Evolutionary conservation across 1,140 invertebrate genomes (phyloP), one percentile per base, ranked within the genome.

Genomic region (Drosophila navojoa): DNA sequence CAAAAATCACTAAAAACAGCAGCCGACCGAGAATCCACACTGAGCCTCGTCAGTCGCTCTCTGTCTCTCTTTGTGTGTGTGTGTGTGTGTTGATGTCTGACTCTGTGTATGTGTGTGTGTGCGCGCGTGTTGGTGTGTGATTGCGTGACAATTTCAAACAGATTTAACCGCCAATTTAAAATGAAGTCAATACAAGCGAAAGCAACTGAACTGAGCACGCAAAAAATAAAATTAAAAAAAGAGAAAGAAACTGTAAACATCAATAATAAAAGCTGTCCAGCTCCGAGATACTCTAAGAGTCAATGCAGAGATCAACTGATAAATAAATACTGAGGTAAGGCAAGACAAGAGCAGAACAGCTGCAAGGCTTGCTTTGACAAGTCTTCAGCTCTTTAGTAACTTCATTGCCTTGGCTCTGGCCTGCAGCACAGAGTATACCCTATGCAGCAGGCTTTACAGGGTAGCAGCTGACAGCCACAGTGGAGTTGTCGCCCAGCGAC

Each of bases 111-210:
- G 53, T 68, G 71, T 50, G 47, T 62, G n/a, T n/a, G n/a, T n/a
- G n/a, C n/a, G n/a, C n/a, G n/a, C n/a, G 55, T 78, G 67, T 73
- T 50, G 62, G 53, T 76, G 79, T 86, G 84, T 89, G 79, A 84
- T 80, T 85, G 77, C 86, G 79, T 90, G 82, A 86, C 81, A 90
- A 87, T 84, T 90, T 86, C 81, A 90, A 90, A 90, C 87, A 76
- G 87, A 90, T 90, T 90, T 90, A 90, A 90, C 87, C 87, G 87
- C 87, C 87, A 90, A 90, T 90, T 90, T 90, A 90, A 87, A 90
- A 89, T 90, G 84, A 89, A 89, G 84, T 89, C 85, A 89, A 90
- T 84, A 89, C 85, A 82, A 78, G 61, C 61, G 70, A 89, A 64
- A 60, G 62, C 76, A 67, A 61, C 47, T 63, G 63, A 63, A 74